phyloP scores from a whole-genome alignment of 2,888 invertebrate genomes.

The Acronicta leporina region DNA sequence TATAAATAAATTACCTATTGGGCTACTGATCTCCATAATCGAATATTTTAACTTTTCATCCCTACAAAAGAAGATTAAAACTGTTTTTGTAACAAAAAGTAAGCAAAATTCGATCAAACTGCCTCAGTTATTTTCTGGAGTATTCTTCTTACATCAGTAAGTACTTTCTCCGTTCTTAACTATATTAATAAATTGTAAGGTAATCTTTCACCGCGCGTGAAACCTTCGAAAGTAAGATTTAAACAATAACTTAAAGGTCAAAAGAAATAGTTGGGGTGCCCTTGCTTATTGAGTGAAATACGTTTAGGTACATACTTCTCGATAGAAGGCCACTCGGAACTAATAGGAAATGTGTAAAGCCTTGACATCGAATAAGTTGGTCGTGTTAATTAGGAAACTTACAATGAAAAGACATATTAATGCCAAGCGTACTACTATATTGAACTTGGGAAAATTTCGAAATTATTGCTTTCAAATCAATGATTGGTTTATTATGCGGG shows the following conservation, averaged over 20 bases:
- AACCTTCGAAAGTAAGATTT: constrained; percentile 27
- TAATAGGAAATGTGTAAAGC: constrained; percentile 41
- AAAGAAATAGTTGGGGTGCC: constrained; percentile 36
- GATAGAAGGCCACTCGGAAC: constrained; percentile 38
- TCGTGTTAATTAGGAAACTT: constrained; percentile 32
- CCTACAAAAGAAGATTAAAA: constrained; percentile 6
- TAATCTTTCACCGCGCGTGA: constrained; percentile 12
- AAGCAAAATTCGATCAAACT: not conserved
- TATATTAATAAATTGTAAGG: constrained; percentile 22
- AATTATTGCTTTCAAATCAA: constrained; percentile 13
- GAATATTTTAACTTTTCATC: constrained; percentile 28
- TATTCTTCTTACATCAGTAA: not conserved
- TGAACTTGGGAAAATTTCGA: constrained; percentile 13
- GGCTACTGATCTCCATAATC: constrained; percentile 37
- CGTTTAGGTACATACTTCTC: constrained; percentile 1
- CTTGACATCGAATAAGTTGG: constrained; percentile 43
- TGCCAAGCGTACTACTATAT: constrained; percentile 7
- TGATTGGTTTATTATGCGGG: not conserved
- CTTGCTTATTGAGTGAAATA: constrained; percentile 42
- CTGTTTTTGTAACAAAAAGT: constrained; percentile 3
- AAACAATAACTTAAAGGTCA: constrained; percentile 37
- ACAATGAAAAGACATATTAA: constrained; percentile 10
- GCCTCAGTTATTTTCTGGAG: no score
- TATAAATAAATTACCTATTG: constrained; percentile 40
- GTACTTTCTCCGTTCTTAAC: constrained; percentile 12